Evolutionary conservation across 2,888 invertebrate genomes (phyloP), one percentile per base, ranked within the genome.

Genomic region (Acrocyrtus sp.): DNA sequence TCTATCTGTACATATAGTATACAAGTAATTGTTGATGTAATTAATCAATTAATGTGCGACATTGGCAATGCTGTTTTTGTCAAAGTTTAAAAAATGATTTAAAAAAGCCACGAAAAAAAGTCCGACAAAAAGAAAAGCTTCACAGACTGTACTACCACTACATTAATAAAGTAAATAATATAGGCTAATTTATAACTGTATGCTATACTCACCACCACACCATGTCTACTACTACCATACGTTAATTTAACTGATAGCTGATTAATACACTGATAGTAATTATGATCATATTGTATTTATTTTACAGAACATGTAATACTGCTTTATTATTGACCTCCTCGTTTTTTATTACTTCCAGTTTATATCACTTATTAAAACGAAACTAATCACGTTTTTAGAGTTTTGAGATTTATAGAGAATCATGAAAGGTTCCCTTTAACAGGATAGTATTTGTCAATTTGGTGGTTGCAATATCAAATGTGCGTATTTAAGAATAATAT

Each of bases 81-180:
- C 34, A 34, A 12, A 8, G 34, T 12, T 34, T 34, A 34, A 34
- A 8, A 21, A n/a, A 10, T 43, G 43, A 29, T 58, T 34, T 34
- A 34, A 41, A 56, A 10, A 15, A 34, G 34, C 34, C 34, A 34
- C n/a, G n/a, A n/a, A n/a, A n/a, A n/a, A n/a, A n/a, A n/a, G n/a
- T n/a, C n/a, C n/a, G n/a, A n/a, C n/a, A n/a, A 43, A 43, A 47
- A 61, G 53, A 62, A 43, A 51, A 53, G 65, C 65, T 65, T 65
- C 41, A 65, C 65, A 65, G 65, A 65, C 65, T 65, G 65, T 65
- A 65, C 54, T 65, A 65, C 54, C 54, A 65, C 45, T 65, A 51
- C 39, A 54, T 12, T 39, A 17, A 26, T 26, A 24, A 6, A 29
- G n/a, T n/a, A 27, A 26, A 21, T 19, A 21, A 24, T 43, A 58